Base-by-base conservation (phyloP, 2,113 vertebrate genomes). In the Psettodes erumei region DNA sequence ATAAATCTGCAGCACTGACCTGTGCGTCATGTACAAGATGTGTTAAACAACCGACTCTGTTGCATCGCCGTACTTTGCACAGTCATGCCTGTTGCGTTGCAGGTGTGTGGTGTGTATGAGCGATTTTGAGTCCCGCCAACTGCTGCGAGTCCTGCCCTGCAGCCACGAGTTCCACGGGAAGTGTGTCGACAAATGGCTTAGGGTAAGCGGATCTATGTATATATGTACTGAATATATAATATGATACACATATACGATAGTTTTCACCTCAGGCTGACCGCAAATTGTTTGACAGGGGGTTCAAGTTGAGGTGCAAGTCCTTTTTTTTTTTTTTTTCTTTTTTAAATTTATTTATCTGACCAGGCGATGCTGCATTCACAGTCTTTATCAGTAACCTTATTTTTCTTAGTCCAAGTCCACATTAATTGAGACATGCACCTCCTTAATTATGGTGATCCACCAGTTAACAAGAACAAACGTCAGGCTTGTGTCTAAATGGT, bases 21-120 rank as follows among this genome's bases (percentile, higher is more conserved):
- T 8, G 0, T 71, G 55, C 32, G 40, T 43, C 8, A 27, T 23
- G 5, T 64, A 27, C 12, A 45, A 60, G 42, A 37, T 37, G 6
- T 60, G 28, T 38, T 30, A 54, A 62, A 59, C 56, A 47, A 35
- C 28, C 37, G 25, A 2, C 10, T n/a, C 21, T 74, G 4, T 7
- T 62, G 37, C 70, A 35, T 66, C 63, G 28, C 30, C 13, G 7
- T 12, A 8, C 21, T 50, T 42, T 2, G 55, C 51, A 10, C 65
- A 30, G 8, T 54, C 28, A 40, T 68, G 37, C 15, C 6, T 63
- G 37, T 83, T 60, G 59, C 71, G 75, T 91, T 92, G 51, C 86
- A 99, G 98, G 91, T 99, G 98, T 90, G 98, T 99, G 88, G 98
- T 99, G 72, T 99, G 98, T 91, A 99, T 99, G 98, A 99, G 97